Base-by-base conservation (phyloP, 2,888 invertebrate species). In the Drosophila basisetae region DNA sequence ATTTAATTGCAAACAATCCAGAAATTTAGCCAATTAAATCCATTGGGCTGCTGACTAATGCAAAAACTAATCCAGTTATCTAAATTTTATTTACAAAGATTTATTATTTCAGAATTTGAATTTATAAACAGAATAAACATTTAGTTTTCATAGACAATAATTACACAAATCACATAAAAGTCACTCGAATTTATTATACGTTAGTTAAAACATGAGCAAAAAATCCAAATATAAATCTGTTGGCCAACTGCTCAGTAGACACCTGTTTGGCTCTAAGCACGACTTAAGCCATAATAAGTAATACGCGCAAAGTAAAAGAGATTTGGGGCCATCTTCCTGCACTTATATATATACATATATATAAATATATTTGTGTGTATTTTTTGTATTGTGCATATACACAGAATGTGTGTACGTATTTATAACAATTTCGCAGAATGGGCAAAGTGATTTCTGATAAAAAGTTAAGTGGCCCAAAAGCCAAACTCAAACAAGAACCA, bases 391-490 rank as follows among this genome's bases (percentile, higher is more conserved):
- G 47, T 16, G 47, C 22, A 22, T 22, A 47, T 47, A 16, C 47
- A 47, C 7, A 47, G 22, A 47, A 47, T 22, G 13, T 47, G 7
- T 47, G 47, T 47, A 22, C 22, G 70, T 62, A 77, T 67, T 73
- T 82, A 78, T 79, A 66, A 65, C 72, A 84, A 90, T 76, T 85
- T 85, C 84, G 90, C 84, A 66, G 90, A 85, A 89, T 69, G 68
- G 41, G 68, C 70, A 73, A 90, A 90, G 80, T 88, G 85, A 82
- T 89, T 89, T 84, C 89, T 82, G 89, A 84, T 84, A 85, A 84
- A 89, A 89, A 89, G 73, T 84, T 84, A 90, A 90, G 84, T 85
- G 90, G 85, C 90, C 86, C 81, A 76, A 82, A 82, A 78, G 76
- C 76, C 69, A 72, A 66, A 71, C 54, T 75, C 70, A 71, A 82